Evolutionary conservation across 2,113 vertebrate genomes (phyloP), one percentile per base, ranked within the genome.

Genomic region (Globicephala melas): DNA sequence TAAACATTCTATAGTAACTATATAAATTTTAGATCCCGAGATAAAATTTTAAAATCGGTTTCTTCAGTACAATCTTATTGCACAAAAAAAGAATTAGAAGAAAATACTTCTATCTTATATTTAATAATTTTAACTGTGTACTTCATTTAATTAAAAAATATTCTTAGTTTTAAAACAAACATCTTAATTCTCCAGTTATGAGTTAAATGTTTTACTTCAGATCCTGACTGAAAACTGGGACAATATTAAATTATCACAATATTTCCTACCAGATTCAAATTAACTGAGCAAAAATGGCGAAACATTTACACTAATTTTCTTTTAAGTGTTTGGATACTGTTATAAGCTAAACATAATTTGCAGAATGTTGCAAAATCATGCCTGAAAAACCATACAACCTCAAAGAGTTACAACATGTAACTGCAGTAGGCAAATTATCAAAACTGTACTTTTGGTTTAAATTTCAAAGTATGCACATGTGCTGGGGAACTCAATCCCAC

Each of bases 141-240:
- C 65, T 91, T 92, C 58, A 92, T 38, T 3, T 91, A 91, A 92
- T 79, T 96, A 47, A 74, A 95, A 70, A 84, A 97, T 53, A 58
- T n/a, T 89, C 31, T 71, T 71, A 79, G 36, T 68, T 96, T 97
- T 82, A 79, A 94, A 88, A 70, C 31, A 92, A 65, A 41, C 33
- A 95, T 60, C 73, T 86, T 84, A 80, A 88, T 14, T 70, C 81
- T 91, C 67, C 31, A 89, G 44, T 93, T 93, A 94, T 17, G 33
- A 95, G 25, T 77, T 80, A 95, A 92, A 60, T 53, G 87, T 71
- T 94, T 95, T 85, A 92, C 83, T 95, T 96, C 60, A 76, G 58
- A 94, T 93, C 55, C 25, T 90, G 65, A 96, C 63, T 93, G 62
- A 96, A 97, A 96, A 80, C 25, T 58, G 67, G 44, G 63, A 47